Evolutionary conservation across 2,888 invertebrate genomes (phyloP).

Genomic region (Trypoxylon attenuatum): DNA sequence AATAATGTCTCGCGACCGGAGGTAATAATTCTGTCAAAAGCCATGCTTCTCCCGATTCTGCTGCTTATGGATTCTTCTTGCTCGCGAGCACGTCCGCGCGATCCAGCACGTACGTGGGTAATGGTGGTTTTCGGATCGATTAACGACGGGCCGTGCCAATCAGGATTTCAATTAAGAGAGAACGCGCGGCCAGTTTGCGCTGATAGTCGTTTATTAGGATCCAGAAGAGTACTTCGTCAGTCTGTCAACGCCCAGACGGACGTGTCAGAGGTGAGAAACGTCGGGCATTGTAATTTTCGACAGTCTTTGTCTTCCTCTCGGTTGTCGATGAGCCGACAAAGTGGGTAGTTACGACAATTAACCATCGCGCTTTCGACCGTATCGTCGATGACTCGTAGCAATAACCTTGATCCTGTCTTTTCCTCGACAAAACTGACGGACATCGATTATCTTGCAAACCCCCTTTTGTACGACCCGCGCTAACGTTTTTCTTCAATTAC

Average conservation of each 20-base stretch:
- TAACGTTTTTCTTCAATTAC: constrained; percentile 14
- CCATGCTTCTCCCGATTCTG: too few species aligned
- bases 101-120: neutral
- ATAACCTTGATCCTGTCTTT: constrained; percentile 3
- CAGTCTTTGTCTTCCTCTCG: constrained; percentile 32
- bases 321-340: constrained; percentile 5
- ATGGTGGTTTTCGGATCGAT: constrained; percentile 9
- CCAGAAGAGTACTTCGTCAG: constrained; percentile 28
- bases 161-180: constrained; percentile 41
- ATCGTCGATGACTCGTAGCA: constrained; percentile 15
- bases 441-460: constrained; percentile 49
- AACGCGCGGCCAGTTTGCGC: neutral
- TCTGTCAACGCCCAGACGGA: constrained; percentile 22
- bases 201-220: constrained; percentile 24
- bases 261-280: constrained; percentile 4
- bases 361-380: constrained; percentile 22
- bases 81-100: neutral
- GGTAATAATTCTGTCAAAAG: too few species aligned
- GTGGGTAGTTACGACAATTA: constrained; percentile 46
- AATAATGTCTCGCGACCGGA: too few species aligned
- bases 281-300: constrained; percentile 32
- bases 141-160: constrained; percentile 37
- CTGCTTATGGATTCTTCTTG: constrained; percentile 9
- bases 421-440: constrained; percentile 32
- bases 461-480: constrained; percentile 38